Base-by-base conservation (phyloP, 2,797 vertebrate genomes). In the Vultur gryphus region DNA sequence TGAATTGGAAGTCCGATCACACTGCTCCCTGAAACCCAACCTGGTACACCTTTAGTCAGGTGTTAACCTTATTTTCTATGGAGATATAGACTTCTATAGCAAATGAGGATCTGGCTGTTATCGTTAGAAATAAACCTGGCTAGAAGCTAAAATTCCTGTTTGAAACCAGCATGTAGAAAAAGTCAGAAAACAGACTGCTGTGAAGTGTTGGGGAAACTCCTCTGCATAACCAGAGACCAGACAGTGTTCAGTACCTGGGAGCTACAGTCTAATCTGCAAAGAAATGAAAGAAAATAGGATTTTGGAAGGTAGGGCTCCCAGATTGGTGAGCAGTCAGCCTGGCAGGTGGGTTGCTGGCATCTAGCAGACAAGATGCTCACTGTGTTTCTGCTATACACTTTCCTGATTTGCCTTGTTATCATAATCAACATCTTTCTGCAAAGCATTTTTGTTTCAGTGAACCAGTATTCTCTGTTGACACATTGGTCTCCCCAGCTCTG, bases 381-480 rank as follows among this genome's bases (percentile, higher is more conserved):
- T 65, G 10, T 37, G 48, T 61, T 87, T 64, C 41, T 67, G 35
- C 28, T 6, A 0, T 6, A 4, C 11, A 0, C 20, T 17, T 73
- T 41, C 46, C n/a, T 43, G 25, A 21, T 37, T 54, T 65, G 16
- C 35, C 23, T 64, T 25, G 13, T 46, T 76, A n/a, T 13, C 6
- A 7, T 15, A 7, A 54, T 2, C 16, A 55, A 6, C 16, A 10
- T 3, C 10, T 35, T 64, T 16, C 57, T 57, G 55, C 66, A 52
- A 51, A 15, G 16, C 0, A 0, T 3, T 73, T 31, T 46, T 25
- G 5, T 58, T 76, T 41, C 37, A 14, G 19, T 3, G 20, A 39
- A 2, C 5, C 14, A 3, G 5, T 24, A 2, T 3, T 71, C 35
- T 76, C 46, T 29, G 7, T 18, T 6, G n/a, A 37, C 3, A 10